Evolutionary conservation across 2,888 invertebrate genomes (phyloP), one percentile per base, ranked within the genome.

Genomic region (Dascillus cervinus): DNA sequence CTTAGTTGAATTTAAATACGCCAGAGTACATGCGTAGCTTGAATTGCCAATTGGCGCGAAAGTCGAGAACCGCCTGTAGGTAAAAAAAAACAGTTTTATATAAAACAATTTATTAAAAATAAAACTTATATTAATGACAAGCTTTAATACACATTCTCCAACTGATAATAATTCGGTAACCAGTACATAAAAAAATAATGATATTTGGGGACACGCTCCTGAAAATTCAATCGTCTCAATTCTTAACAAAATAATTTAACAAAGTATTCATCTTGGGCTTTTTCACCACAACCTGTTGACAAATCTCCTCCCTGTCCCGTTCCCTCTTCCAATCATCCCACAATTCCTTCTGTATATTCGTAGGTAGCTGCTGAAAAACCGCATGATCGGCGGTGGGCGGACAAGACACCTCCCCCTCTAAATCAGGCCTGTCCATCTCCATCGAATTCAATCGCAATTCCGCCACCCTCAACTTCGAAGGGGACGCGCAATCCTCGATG

Each of bases 281-380:
- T 64, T 72, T 73, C 53, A 60, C 55, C 44, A 61, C 67, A 60
- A 66, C 66, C 24, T 67, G 65, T 56, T 65, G 64, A 61, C 64
- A 64, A 46, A 68, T 58, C 21, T 63, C 37, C 10, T 48, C 47
- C 22, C 44, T 39, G 25, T 49, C 44, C 13, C 44, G 41, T 17
- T 39, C 40, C 9, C 45, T 33, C 37, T 71, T 72, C 75, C 80
- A 81, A 53, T 79, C 75, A n/a, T 70, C 69, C 55, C 80, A 75
- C 11, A 85, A 64, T 58, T 85, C 85, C 48, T 78, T 74, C 57
- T 83, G 82, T 60, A 85, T 70, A 27, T 82, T 79, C 13, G 71
- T 62, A 1, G 85, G 84, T 43, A 86, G 64, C 43, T 81, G 77
- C 44, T 72, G 75, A 52, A 85, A 82, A 26, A 82, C 79, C 47